A percentile compares a stretch with the other conserved stretches of the same genome.
phyloP scores from a whole-genome alignment of 2,888 invertebrate species.

The Apamea sordens region DNA sequence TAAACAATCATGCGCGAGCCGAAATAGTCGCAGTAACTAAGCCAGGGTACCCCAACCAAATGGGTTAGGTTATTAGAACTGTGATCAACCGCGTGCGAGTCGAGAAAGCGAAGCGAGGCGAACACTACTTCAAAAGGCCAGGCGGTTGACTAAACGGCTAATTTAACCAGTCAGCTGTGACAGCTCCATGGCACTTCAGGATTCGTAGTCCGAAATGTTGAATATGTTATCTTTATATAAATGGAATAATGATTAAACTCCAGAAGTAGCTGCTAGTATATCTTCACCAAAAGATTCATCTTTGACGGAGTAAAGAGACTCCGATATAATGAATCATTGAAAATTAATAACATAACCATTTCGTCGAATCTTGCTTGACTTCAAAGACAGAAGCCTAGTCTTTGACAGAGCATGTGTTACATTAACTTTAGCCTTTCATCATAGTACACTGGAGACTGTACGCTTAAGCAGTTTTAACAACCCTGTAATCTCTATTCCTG shows the following conservation, averaged over 20 bases:
- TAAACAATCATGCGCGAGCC: too few species aligned
- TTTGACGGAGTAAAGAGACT: background rate
- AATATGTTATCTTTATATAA: background rate
- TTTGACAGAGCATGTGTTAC: background rate
- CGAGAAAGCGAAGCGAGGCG: too few species aligned
- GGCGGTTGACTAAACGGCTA: too few species aligned
- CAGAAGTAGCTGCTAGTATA: background rate
- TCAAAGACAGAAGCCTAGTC: constrained; percentile 2
- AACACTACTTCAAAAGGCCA: too few species aligned
- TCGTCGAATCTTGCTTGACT: constrained; percentile 15
- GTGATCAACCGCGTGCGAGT: too few species aligned
- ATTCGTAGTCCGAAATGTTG: background rate
- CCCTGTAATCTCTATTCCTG: background rate
- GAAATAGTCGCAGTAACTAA: too few species aligned
- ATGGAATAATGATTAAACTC: too few species aligned
- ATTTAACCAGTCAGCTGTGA: too few species aligned
- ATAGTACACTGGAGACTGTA: background rate
- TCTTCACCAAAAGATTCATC: background rate
- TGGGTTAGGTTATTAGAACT: too few species aligned
- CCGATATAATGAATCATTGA: background rate
- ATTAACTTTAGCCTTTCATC: background rate
- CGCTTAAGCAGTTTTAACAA: constrained; percentile 2
- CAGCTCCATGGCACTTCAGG: background rate
- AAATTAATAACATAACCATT: background rate
- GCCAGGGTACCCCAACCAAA: too few species aligned